These are phyloP conservation scores for Panthera uncia DNA, from an alignment of 2,113 vertebrate genomes.

Conservation along the genomic window DNA sequence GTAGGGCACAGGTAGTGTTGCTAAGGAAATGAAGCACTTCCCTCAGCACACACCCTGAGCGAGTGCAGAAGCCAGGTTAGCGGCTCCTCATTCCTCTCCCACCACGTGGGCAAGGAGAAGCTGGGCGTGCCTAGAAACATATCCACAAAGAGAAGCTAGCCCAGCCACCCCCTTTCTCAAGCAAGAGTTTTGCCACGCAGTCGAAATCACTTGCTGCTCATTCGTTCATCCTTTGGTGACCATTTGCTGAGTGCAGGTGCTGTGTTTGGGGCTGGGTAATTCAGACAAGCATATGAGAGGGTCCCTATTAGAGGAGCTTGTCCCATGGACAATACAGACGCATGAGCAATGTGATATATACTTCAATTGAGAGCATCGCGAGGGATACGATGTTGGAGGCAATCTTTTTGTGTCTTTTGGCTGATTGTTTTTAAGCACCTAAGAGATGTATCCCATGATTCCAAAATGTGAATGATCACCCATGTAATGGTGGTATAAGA, in stretches of 20 bases:
- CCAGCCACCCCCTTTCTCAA: neutral
- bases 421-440: neutral
- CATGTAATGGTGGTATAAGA: neutral
- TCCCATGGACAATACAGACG: neutral
- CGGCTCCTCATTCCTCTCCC: neutral
- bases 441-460: neutral
- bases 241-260: neutral
- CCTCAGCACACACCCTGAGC: neutral
- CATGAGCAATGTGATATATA: neutral
- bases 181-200: neutral
- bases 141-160: neutral
- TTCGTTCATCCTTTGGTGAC: neutral
- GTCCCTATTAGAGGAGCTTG: neutral
- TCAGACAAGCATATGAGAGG: neutral
- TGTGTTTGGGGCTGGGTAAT: neutral
- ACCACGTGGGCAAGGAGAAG: neutral
- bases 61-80: neutral
- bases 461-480: neutral
- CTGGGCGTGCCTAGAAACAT: neutral
- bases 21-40: neutral
- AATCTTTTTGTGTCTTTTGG: neutral
- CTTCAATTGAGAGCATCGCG: neutral
- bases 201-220: neutral
- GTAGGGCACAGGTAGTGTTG: neutral
- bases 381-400: neutral